phyloP scores from a whole-genome alignment of 2,797 vertebrate genomes.

The Lagorchestes hirsutus region DNA sequence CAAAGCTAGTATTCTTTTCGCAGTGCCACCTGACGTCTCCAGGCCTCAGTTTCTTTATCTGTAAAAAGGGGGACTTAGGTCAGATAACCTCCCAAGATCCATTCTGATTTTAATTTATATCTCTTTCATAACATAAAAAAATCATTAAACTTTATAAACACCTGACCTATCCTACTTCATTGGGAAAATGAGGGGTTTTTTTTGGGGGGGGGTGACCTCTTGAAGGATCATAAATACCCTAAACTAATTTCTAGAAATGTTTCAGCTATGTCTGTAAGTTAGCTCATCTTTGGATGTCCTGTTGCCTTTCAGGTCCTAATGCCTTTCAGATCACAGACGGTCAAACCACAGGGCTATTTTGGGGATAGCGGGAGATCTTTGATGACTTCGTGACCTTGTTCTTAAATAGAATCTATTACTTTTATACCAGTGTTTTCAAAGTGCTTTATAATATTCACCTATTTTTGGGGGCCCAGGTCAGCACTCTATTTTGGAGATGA shows the following conservation, averaged over 20 bases:
- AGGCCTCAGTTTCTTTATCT: not conserved
- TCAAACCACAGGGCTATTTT: constrained; percentile 65
- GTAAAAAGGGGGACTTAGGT: not conserved
- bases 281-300: constrained; percentile 54
- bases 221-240: constrained; percentile 1
- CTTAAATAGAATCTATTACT: constrained; percentile 72
- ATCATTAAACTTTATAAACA: constrained; percentile 13
- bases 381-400: constrained; percentile 72
- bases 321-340: constrained; percentile 61
- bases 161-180: constrained; percentile 38
- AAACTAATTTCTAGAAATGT: constrained; percentile 46
- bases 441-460: constrained; percentile 64
- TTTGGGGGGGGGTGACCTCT: not conserved
- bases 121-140: not conserved
- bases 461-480: constrained; percentile 66
- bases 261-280: constrained; percentile 44
- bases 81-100: not conserved
- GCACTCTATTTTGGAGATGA: constrained; percentile 78
- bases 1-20: not conserved
- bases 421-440: constrained; percentile 74
- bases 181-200: constrained; percentile 50
- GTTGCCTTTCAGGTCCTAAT: constrained; percentile 28
- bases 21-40: too few relatives aligned
- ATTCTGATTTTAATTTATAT: not conserved
- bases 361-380: constrained; percentile 67